Percentiles rank a stretch among this genome's conserved stretches.
Conservation (phyloP, 1,140 invertebrate species). For the Meloidogyne floridensis region DNA sequence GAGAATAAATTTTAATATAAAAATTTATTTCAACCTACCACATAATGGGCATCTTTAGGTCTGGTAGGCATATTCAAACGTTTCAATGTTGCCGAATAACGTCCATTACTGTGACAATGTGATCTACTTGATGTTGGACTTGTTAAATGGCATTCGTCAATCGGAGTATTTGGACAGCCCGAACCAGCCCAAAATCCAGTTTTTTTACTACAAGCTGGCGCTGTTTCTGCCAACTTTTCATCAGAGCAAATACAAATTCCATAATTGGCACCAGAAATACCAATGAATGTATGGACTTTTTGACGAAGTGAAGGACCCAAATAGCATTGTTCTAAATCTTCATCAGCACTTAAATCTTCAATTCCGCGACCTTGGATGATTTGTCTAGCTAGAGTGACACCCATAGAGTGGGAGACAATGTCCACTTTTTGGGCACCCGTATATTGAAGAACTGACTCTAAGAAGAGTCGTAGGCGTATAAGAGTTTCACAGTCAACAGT, state of each 20-base stretch:
- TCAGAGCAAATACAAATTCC: constrained; percentile 35
- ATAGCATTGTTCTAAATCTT: constrained; percentile 12
- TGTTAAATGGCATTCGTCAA: neutral
- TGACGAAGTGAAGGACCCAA: constrained; percentile 28
- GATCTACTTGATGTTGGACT: neutral
- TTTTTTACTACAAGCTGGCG: constrained; percentile 28
- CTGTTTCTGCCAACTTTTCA: neutral
- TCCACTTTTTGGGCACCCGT: constrained; percentile 44
- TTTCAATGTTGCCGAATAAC: neutral
- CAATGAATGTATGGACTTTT: constrained; percentile 36
- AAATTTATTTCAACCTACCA: neutral
- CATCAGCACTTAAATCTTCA: constrained; percentile 13
- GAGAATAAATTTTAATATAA: too few relatives aligned
- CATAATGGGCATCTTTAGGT: constrained; percentile 20
- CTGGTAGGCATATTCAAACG: constrained; percentile 9
- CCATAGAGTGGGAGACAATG: constrained; percentile 58
- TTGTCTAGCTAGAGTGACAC: constrained; percentile 52
- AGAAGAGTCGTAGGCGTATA: constrained; percentile 44
- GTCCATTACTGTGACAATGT: neutral
- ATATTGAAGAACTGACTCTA: constrained; percentile 53
- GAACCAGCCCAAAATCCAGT: constrained; percentile 19
- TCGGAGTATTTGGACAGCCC: neutral
- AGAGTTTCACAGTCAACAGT: constrained; percentile 40
- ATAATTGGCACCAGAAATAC: constrained; percentile 42
- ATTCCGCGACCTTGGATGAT: constrained; percentile 49